A percentile compares a stretch with the other conserved stretches of the same genome.
Conservation (phyloP, 2,113 vertebrate species). For the Drymodes brunneopygia region DNA sequence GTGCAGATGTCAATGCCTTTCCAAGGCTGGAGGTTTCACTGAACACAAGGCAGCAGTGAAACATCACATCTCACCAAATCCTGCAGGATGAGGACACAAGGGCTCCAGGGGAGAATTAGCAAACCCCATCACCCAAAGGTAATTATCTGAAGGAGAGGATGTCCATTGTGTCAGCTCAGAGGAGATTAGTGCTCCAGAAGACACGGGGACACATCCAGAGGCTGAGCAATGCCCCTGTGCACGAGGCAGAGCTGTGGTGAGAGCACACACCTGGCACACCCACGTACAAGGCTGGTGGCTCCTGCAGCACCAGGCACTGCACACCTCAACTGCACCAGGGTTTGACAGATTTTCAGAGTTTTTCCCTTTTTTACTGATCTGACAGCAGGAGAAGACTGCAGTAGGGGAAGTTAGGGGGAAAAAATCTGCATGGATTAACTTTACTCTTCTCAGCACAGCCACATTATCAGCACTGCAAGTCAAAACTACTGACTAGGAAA, state of each 20-base stretch:
- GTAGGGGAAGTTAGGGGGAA: background rate
- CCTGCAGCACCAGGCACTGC: background rate
- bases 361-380: background rate
- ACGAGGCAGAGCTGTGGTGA: background rate
- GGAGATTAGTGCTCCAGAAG: background rate
- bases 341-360: background rate
- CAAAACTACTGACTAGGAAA: background rate
- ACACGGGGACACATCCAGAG: background rate
- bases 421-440: background rate
- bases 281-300: background rate
- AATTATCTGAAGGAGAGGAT: background rate
- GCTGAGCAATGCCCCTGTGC: background rate
- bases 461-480: background rate
- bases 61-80: background rate
- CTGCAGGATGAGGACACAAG: background rate
- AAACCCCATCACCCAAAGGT: background rate
- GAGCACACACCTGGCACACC: background rate
- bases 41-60: background rate
- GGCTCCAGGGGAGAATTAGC: background rate
- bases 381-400: background rate
- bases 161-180: background rate
- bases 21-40: background rate
- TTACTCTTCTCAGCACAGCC: background rate
- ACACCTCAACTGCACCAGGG: background rate
- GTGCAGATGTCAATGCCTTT: background rate